phyloP scores from a whole-genome alignment of 2,888 invertebrate genomes.

The Nysson spinosus region DNA sequence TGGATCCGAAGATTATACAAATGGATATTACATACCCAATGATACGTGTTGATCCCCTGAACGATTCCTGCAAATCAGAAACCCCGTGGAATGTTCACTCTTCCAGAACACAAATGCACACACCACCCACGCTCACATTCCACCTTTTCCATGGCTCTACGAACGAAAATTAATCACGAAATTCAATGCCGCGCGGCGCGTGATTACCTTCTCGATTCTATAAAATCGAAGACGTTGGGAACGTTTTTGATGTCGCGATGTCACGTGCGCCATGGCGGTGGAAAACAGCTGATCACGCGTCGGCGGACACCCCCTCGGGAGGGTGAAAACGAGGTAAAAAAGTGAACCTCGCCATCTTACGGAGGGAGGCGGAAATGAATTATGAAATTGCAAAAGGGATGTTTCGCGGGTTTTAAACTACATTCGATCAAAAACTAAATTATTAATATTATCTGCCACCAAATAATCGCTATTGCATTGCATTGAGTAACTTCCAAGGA shows the following conservation, averaged over 20 bases:
- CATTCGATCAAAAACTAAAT: no score
- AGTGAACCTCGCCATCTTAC: slow-evolving; percentile 36
- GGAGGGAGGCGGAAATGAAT: not conserved
- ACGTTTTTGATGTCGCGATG: slow-evolving; percentile 46
- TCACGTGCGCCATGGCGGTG: slow-evolving; percentile 61
- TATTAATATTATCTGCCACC: no score
- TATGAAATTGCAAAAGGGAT: no score
- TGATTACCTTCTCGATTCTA: slow-evolving; percentile 32
- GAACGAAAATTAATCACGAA: slow-evolving; percentile 39
- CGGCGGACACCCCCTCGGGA: slow-evolving; percentile 29
- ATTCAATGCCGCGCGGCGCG: slow-evolving; percentile 31
- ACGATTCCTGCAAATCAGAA: no score
- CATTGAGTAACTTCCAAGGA: no score
- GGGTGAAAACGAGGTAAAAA: slow-evolving; percentile 9
- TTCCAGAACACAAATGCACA: slow-evolving; percentile 29
- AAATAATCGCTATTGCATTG: no score
- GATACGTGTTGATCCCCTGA: no score
- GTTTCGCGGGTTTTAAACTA: no score
- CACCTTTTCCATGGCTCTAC: slow-evolving; percentile 20
- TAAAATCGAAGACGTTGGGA: slow-evolving; percentile 37
- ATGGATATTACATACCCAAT: no score
- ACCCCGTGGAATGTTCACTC: slow-evolving; percentile 25
- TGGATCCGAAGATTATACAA: no score
- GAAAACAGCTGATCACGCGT: slow-evolving; percentile 55
- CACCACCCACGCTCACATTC: slow-evolving; percentile 18